Conservation (phyloP, 2,888 invertebrate species). For the Microplitis manilae region DNA sequence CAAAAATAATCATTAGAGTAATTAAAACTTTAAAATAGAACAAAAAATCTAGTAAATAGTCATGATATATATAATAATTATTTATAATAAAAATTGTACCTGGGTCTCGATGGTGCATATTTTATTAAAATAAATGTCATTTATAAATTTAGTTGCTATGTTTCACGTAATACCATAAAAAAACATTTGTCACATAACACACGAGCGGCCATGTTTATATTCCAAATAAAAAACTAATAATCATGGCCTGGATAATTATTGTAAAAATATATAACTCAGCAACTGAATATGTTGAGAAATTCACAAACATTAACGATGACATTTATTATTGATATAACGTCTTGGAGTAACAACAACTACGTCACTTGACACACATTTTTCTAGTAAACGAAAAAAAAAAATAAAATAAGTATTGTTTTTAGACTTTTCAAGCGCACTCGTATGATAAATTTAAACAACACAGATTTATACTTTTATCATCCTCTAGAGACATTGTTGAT, state of each 20-base stretch:
- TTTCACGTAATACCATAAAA: slow-evolving; percentile 56
- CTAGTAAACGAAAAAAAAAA: neutral
- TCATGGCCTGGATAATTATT: slow-evolving; percentile 32
- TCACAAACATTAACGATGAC: neutral
- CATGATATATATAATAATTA: neutral
- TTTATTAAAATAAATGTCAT: slow-evolving; percentile 52
- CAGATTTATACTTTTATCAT: neutral
- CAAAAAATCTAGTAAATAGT: neutral
- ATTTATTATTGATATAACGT: neutral
- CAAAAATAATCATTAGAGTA: slow-evolving; percentile 1
- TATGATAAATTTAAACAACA: neutral
- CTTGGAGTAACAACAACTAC: neutral
- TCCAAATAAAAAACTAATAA: slow-evolving; percentile 42
- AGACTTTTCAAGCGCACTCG: neutral
- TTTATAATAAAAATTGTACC: slow-evolving; percentile 52
- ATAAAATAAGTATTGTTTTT: neutral
- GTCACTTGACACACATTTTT: slow-evolving; percentile 1
- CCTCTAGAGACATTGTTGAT: neutral
- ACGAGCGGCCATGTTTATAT: slow-evolving; percentile 69
- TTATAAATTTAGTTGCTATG: slow-evolving; percentile 52
- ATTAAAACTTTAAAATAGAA: neutral
- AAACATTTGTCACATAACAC: slow-evolving; percentile 63
- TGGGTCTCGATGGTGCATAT: slow-evolving; percentile 60
- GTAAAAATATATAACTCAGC: slow-evolving; percentile 5
- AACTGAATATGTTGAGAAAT: neutral